Evolutionary conservation across 2,888 invertebrate species (phyloP), one percentile per base, ranked within the genome.

Genomic region (Eupithecia pulchellata): DNA sequence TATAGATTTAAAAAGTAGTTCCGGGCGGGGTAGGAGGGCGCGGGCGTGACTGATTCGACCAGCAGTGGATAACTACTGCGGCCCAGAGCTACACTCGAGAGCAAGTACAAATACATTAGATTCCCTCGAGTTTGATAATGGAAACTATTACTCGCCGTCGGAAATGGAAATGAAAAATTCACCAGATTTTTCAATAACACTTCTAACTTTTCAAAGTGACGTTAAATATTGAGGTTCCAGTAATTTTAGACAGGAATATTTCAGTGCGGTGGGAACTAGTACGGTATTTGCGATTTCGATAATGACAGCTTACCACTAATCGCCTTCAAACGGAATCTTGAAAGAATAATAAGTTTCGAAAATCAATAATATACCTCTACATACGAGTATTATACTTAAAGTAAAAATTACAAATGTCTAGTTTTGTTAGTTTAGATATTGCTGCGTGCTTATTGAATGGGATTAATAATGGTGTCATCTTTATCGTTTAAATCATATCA

Each of bases 61-160:
- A 5, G 57, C 57, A 29, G 27, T 29, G 57, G 32, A 27, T 57
- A 30, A n/a, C 30, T 58, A 17, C 60, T n/a, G 29, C 5, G 17
- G 11, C n/a, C 14, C 32, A 42, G 30, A 57, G 30, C 55, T 42
- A n/a, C n/a, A n/a, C n/a, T n/a, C n/a, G n/a, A n/a, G n/a, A n/a
- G n/a, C n/a, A n/a, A 64, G 52, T n/a, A 32, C 55, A 62, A 71
- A 71, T 25, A 65, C 61, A 47, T 71, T 65, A 65, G 61, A 55
- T 73, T 64, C 62, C 55, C 61, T 30, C 36, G 34, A 64, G 69
- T 73, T 75, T 72, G 64, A 73, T 66, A 69, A 72, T 63, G 63
- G 68, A 68, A 73, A 66, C 70, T 74, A 71, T 74, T 74, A 74
- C 68, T 75, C 69, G 62, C 62, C 61, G 71, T 70, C 69, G 66